Conservation (phyloP, 2,888 invertebrate genomes). For the Lochmaea crataegi region DNA sequence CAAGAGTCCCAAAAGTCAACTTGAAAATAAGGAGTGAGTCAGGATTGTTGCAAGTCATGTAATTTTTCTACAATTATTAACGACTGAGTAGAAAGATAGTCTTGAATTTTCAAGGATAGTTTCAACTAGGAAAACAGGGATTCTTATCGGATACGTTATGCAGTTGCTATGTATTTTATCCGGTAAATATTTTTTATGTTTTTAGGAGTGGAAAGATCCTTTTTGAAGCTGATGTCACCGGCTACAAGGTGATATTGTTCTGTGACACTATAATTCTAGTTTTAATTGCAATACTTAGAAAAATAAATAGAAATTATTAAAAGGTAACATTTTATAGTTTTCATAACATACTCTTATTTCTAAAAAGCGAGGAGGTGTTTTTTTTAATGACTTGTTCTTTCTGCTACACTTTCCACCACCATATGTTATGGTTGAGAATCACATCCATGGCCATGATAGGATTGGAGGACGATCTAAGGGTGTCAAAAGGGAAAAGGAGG, state of each 20-base stretch:
- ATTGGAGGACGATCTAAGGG: no score
- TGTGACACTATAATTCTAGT: not conserved
- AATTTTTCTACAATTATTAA: not conserved
- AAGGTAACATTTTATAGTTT: no score
- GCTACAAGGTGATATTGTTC: not conserved
- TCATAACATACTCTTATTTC: no score
- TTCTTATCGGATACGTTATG: not conserved
- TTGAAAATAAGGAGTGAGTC: not conserved
- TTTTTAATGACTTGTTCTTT: no score
- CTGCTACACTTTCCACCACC: no score
- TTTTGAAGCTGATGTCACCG: not conserved
- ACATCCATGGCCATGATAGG: no score
- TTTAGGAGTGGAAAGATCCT: conserved; percentile 1
- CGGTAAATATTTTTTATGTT: not conserved
- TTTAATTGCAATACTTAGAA: not conserved
- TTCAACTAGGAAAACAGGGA: not conserved
- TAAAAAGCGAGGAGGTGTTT: no score
- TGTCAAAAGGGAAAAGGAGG: no score
- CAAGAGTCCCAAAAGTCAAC: conserved; percentile 23
- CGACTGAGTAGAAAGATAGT: not conserved
- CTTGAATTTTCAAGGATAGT: not conserved
- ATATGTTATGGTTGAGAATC: no score
- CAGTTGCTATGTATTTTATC: not conserved
- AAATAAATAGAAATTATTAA: not conserved
- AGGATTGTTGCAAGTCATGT: not conserved